A percentile compares a stretch with the other conserved stretches of the same genome.
Conservation (phyloP, 2,113 vertebrate genomes). For the Cichladusa arquata region DNA sequence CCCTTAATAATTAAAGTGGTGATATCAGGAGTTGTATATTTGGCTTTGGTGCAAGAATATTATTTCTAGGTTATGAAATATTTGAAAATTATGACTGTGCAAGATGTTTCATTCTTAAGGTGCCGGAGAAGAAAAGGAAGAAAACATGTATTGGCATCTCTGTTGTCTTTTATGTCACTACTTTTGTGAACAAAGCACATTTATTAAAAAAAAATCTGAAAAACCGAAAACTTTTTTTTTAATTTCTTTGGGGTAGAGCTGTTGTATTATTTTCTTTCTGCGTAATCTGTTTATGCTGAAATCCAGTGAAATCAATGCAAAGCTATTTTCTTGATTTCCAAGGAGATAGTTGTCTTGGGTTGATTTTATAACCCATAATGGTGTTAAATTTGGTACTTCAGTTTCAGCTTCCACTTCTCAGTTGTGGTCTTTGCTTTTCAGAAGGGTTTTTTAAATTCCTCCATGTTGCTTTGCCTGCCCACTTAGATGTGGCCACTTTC, state of each 20-base stretch:
- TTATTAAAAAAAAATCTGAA: conserved; percentile 75
- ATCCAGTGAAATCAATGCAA: background rate
- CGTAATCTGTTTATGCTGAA: background rate
- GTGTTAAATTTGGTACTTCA: background rate
- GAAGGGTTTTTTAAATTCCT: background rate
- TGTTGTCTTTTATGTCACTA: conserved; percentile 77
- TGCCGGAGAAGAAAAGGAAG: conserved; percentile 56
- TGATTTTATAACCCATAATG: background rate
- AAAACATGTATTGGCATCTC: conserved; percentile 68
- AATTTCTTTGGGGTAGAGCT: background rate
- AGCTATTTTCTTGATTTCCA: background rate
- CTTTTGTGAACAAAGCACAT: conserved; percentile 78
- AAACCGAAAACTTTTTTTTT: background rate
- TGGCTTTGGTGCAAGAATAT: conserved; percentile 49
- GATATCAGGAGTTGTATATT: conserved; percentile 24
- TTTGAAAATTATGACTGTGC: conserved; percentile 40
- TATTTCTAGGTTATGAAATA: conserved; percentile 36
- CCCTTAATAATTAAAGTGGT: background rate
- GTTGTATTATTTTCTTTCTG: background rate
- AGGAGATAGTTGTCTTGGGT: background rate
- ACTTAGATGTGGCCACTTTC: background rate
- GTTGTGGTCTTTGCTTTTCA: rapidly evolving
- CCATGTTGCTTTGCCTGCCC: background rate
- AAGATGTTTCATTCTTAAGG: conserved; percentile 9
- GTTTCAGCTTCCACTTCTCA: background rate